Evolutionary conservation across 2,797 vertebrate species (phyloP).

Genomic region (Taeniopygia guttata): DNA sequence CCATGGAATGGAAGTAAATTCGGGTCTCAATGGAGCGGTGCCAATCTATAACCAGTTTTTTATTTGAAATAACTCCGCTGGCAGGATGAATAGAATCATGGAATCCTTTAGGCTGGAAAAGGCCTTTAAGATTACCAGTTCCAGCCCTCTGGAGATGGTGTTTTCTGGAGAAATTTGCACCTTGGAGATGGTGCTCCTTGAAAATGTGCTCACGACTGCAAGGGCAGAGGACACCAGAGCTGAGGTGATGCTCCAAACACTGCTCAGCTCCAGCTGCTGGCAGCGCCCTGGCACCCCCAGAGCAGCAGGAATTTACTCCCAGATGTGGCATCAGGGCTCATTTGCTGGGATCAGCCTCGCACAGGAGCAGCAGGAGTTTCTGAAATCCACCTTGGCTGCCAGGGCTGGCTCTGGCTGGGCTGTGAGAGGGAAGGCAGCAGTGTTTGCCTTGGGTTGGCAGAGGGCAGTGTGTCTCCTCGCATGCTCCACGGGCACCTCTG

Average conservation of each 20-base stretch:
- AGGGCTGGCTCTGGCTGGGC: not conserved
- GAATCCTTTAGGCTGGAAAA: not conserved
- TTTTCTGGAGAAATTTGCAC: not conserved
- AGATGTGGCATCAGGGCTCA: rapidly evolving
- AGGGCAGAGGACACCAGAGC: rapidly evolving
- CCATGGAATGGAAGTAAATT: not conserved
- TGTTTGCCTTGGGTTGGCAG: not conserved
- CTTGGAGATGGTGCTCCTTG: rapidly evolving
- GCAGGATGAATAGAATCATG: not conserved
- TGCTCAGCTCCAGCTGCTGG: not conserved
- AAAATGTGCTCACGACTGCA: rapidly evolving
- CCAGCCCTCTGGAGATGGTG: too few relatives aligned
- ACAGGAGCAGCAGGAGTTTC: rapidly evolving
- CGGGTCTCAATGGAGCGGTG: rapidly evolving
- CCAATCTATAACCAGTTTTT: not conserved
- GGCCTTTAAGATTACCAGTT: not conserved
- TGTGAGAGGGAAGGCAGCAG: not conserved
- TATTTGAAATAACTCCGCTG: not conserved
- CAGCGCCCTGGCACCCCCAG: not conserved
- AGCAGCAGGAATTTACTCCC: not conserved
- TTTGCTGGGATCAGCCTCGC: rapidly evolving
- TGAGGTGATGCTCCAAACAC: not conserved
- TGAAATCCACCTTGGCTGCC: not conserved
- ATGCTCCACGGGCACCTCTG: not conserved
- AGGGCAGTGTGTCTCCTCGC: not conserved